A percentile compares a stretch with the other conserved stretches of the same genome.
Evolutionary conservation across 2,888 invertebrate genomes (phyloP).

Genomic region (Heliconius charithonia): DNA sequence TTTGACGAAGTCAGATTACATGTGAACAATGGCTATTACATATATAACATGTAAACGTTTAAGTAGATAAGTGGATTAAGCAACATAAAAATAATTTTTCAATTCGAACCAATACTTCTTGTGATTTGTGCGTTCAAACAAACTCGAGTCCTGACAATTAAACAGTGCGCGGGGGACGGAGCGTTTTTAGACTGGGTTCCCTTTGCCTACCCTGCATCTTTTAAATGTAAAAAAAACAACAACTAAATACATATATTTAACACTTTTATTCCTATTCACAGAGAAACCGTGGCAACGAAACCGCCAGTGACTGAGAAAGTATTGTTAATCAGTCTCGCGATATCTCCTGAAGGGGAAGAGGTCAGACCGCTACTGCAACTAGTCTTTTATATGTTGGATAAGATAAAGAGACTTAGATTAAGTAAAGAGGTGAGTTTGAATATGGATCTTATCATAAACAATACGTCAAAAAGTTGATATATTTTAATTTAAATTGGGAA

Average conservation of each 20-base stretch:
- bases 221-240: background rate
- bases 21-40: no score
- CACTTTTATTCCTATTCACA: constrained; percentile 52
- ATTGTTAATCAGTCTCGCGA: constrained; percentile 91
- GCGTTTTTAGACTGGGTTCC: no score
- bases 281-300: constrained; percentile 86
- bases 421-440: constrained; percentile 91
- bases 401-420: constrained; percentile 92
- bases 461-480: background rate
- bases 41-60: no score
- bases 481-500: background rate
- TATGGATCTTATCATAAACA: background rate
- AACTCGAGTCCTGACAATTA: no score
- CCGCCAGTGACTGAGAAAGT: constrained; percentile 92
- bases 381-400: constrained; percentile 96
- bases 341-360: constrained; percentile 87
- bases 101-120: no score
- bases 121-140: no score
- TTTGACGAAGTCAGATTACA: no score
- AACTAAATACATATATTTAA: no score
- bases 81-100: no score
- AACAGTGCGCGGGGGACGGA: no score
- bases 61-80: no score
- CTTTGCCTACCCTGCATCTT: background rate
- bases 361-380: constrained; percentile 92